These are phyloP conservation scores for Chloroclysta siterata DNA, from an alignment of 2,888 invertebrate genomes.

Conservation along the genomic window DNA sequence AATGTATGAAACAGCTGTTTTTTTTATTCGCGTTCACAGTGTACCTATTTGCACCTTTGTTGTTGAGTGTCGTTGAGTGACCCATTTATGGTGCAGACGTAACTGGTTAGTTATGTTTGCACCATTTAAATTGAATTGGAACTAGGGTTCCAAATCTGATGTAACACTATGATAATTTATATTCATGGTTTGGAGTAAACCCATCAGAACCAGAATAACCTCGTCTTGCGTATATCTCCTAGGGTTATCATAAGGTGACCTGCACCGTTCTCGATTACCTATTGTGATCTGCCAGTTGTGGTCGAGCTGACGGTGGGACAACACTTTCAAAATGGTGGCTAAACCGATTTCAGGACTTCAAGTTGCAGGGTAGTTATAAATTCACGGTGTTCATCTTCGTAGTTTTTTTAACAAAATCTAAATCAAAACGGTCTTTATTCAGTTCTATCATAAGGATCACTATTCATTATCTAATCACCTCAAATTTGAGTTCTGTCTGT, in stretches of 20 bases:
- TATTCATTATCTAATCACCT: too few species aligned
- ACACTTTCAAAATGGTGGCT: conserved; percentile 65
- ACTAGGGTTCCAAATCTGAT: neutral
- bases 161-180: neutral
- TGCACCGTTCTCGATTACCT: conserved; percentile 34
- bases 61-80: too few species aligned
- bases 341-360: conserved; percentile 87
- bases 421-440: too few species aligned
- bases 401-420: too few species aligned
- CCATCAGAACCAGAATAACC: conserved; percentile 35
- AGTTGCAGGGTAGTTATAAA: conserved; percentile 86
- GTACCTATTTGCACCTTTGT: too few species aligned
- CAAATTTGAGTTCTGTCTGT: too few species aligned
- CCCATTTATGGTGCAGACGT: too few species aligned
- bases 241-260: conserved; percentile 63
- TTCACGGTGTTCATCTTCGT: conserved; percentile 4
- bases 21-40: too few species aligned
- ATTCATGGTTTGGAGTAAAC: conserved; percentile 19
- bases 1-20: too few species aligned
- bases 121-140: too few species aligned
- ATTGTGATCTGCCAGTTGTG: conserved; percentile 48
- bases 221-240: conserved; percentile 43
- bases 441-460: too few species aligned
- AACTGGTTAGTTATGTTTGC: too few species aligned
- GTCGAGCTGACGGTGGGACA: conserved; percentile 61